These are phyloP conservation scores for Monopis laevigella DNA, from an alignment of 2,888 invertebrate genomes.

Conservation along the genomic window DNA sequence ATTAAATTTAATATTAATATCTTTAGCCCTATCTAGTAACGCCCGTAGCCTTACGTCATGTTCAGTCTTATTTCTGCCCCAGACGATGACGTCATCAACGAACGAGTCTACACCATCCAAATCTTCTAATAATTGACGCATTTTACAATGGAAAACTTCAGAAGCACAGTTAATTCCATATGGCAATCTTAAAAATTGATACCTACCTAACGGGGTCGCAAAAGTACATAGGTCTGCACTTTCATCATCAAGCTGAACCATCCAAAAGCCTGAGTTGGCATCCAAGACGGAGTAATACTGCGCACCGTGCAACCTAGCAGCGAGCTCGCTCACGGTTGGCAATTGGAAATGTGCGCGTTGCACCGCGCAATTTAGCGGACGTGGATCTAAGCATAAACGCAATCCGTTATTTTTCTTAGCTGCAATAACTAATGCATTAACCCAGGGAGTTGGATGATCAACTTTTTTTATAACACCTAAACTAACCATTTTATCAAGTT, in stretches of 20 bases:
- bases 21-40: slow-evolving; percentile 14
- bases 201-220: slow-evolving; percentile 17
- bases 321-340: slow-evolving; percentile 18
- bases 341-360: slow-evolving; percentile 15
- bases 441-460: slow-evolving; percentile 19
- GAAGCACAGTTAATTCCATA: slow-evolving; percentile 15
- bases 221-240: slow-evolving; percentile 21
- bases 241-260: slow-evolving; percentile 17
- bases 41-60: slow-evolving; percentile 18
- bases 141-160: slow-evolving; percentile 15
- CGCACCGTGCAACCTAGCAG: slow-evolving; percentile 15
- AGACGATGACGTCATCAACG: slow-evolving; percentile 15
- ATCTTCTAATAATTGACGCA: slow-evolving; percentile 14
- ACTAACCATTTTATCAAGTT: slow-evolving; percentile 13
- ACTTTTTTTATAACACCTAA: slow-evolving; percentile 20
- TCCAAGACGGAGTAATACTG: slow-evolving; percentile 19
- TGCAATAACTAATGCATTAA: too few species aligned
- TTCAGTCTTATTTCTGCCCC: slow-evolving; percentile 16
- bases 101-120: slow-evolving; percentile 13
- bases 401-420: too few species aligned
- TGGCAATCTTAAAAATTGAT: slow-evolving; percentile 13
- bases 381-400: too few species aligned
- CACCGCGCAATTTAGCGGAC: slow-evolving; percentile 2
- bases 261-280: slow-evolving; percentile 21
- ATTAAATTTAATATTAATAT: slow-evolving; percentile 13